These are phyloP conservation scores for Periplaneta americana DNA, from an alignment of 1,140 invertebrate genomes.

Conservation along the genomic window DNA sequence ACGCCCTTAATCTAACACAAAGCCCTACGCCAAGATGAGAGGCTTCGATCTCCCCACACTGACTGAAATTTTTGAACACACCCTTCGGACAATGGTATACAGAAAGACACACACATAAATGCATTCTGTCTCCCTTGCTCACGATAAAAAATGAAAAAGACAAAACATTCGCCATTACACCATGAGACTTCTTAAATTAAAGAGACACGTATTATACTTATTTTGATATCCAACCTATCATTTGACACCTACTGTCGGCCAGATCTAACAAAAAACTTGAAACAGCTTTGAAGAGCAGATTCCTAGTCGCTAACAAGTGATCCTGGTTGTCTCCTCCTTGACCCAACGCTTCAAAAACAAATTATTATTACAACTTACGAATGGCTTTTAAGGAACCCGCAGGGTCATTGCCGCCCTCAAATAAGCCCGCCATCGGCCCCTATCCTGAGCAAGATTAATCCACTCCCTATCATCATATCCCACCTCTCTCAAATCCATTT, in stretches of 20 bases:
- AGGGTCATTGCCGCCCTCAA: too few species aligned
- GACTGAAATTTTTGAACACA: not conserved
- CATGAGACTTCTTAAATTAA: not conserved
- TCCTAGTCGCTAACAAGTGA: too few species aligned
- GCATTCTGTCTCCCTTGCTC: not conserved
- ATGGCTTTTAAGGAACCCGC: too few species aligned
- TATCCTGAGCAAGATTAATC: too few species aligned
- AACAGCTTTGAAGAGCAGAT: too few species aligned
- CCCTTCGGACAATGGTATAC: not conserved
- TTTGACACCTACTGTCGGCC: not conserved
- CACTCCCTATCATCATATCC: too few species aligned
- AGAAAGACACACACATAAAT: not conserved
- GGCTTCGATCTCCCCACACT: not conserved
- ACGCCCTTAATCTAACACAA: not conserved
- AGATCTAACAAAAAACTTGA: not conserved
- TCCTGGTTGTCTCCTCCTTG: too few species aligned
- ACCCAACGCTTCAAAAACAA: too few species aligned
- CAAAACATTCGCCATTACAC: not conserved
- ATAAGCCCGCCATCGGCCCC: too few species aligned
- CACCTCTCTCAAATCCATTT: too few species aligned
- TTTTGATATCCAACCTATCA: not conserved
- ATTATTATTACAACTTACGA: too few species aligned
- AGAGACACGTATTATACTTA: not conserved
- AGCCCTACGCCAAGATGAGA: not conserved
- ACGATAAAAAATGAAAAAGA: not conserved